Conservation (phyloP, 2,113 vertebrate genomes). For the Eclectus roratus region DNA sequence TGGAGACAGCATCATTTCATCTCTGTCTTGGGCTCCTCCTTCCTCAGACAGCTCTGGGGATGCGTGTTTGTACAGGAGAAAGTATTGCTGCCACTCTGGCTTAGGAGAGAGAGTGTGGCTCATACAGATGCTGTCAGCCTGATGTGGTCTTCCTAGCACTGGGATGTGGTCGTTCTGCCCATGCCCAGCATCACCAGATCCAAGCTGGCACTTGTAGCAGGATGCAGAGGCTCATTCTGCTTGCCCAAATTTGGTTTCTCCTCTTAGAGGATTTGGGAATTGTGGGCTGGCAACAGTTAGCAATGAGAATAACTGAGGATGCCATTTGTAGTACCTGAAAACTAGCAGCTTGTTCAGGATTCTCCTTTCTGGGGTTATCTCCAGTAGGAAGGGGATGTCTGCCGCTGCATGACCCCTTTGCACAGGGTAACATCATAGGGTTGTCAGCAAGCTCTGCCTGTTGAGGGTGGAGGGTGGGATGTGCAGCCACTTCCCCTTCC, state of each 20-base stretch:
- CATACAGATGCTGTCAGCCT: background rate
- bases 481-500: background rate
- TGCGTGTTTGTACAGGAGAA: background rate
- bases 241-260: background rate
- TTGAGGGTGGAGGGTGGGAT: background rate
- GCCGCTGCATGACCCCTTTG: background rate
- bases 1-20: background rate
- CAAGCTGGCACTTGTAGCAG: accelerated
- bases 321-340: background rate
- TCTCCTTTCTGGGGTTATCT: background rate
- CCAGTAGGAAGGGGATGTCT: accelerated
- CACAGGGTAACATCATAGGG: background rate
- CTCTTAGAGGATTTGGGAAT: background rate
- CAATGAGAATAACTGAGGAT: background rate
- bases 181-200: accelerated
- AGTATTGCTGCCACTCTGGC: background rate
- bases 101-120: background rate
- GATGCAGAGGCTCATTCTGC: accelerated
- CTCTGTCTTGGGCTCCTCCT: background rate
- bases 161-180: accelerated
- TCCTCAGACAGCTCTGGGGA: background rate
- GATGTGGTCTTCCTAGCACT: background rate
- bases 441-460: background rate
- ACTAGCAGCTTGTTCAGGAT: background rate
- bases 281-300: background rate